Base-by-base conservation (phyloP, 2,113 vertebrate species). In the rabbit (Oryctolagus cuniculus) region DNA sequence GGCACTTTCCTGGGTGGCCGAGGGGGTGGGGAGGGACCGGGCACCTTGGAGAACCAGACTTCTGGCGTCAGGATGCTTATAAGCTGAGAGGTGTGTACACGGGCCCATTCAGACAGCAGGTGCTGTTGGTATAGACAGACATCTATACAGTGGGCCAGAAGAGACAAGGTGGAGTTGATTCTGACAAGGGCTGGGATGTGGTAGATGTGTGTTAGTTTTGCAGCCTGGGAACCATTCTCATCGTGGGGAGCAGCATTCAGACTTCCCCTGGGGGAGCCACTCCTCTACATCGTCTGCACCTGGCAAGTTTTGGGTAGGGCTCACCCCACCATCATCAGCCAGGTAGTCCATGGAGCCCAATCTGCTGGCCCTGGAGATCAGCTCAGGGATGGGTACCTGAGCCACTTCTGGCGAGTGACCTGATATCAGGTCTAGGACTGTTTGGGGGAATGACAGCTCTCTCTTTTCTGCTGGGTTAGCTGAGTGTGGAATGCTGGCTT, bases 401-500 rank as follows among this genome's bases (percentile, higher is more conserved):
- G 85, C 31, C 49, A 58, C 27, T 87, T 44, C 58, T 88, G 69
- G 70, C 44, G n/a, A 70, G 29, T 94, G 22, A 93, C 8, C 22
- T n/a, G n/a, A n/a, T n/a, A 55, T 89, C 24, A 55, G 58, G 25
- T 81, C 24, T 25, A 86, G 77, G 73, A 58, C 21, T 83, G 19
- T 93, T 70, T 16, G 44, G 6, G 66, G 83, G 5, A 74, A 10
- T 22, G 74, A 31, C 38, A n/a, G 21, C 13, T 82, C 24, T 79
- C 73, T 67, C 64, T 93, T 83, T 93, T 91, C 94, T 94, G 27
- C 51, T 74, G 51, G 17, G 6, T 86, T 83, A 86, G 44, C 44
- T 79, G 74, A 74, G 22, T 27, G 1, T 67, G 61, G 25, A 69
- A 78, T 83, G 5, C 63, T 94, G 87, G 69, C 49, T 92, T 69